A percentile compares a stretch with the other conserved stretches of the same genome.
These are phyloP conservation scores for Actinernus sp. DNA, from an alignment of 92 coral and sea anemone genomes.

Conservation along the genomic window DNA sequence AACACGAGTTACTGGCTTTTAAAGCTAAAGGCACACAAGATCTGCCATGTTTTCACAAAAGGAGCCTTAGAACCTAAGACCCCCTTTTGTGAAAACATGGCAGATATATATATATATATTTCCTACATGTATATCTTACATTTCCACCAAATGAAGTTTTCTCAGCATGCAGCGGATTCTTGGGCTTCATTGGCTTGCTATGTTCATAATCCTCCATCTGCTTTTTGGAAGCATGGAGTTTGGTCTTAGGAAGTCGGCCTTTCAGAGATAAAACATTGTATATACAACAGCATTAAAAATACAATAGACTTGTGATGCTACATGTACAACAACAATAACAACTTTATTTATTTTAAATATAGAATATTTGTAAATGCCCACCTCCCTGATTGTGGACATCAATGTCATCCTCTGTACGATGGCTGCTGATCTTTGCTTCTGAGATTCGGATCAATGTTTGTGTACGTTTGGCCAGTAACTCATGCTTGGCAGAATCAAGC, in stretches of 20 bases:
- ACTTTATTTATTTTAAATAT: background rate
- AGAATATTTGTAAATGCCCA: background rate
- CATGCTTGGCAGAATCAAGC: slow-evolving; percentile 77
- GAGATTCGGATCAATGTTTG: slow-evolving; percentile 44
- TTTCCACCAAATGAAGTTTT: slow-evolving; percentile 46
- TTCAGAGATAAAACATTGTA: background rate
- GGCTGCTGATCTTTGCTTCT: slow-evolving; percentile 56
- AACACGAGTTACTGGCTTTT: too few relatives aligned
- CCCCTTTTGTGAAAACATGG: too few relatives aligned
- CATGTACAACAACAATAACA: background rate
- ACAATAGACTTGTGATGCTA: background rate
- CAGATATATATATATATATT: too few relatives aligned
- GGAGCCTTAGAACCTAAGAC: too few relatives aligned
- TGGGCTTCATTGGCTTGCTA: slow-evolving; percentile 42
- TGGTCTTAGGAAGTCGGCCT: slow-evolving; percentile 74
- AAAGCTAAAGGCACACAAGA: too few relatives aligned
- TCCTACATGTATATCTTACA: too few relatives aligned
- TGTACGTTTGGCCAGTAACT: slow-evolving; percentile 65
- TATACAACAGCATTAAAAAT: background rate
- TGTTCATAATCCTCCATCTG: slow-evolving; percentile 35
- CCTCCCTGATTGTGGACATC: slow-evolving; percentile 49
- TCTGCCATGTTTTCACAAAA: too few relatives aligned
- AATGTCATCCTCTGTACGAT: slow-evolving; percentile 45
- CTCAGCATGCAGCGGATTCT: slow-evolving; percentile 64
- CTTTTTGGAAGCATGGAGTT: slow-evolving; percentile 26